phyloP scores from a whole-genome alignment of 2,113 vertebrate genomes.

The Delphinus delphis region DNA sequence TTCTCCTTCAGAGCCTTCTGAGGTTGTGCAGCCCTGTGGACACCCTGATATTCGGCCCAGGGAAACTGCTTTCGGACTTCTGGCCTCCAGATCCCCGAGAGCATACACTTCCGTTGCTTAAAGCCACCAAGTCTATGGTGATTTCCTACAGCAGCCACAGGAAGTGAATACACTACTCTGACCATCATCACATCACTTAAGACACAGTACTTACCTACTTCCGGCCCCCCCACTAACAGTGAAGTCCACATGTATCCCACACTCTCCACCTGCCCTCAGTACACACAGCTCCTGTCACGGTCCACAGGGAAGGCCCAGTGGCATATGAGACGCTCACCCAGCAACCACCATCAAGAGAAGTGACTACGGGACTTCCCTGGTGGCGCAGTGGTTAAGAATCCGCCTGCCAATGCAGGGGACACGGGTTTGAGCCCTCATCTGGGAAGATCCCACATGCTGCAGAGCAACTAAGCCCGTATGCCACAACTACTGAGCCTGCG shows the following conservation, averaged over 20 bases:
- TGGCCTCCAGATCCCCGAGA: neutral
- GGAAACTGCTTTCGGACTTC: neutral
- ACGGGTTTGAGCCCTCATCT: too few relatives aligned
- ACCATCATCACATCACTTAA: neutral
- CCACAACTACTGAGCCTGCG: too few relatives aligned
- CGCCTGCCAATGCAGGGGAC: too few relatives aligned
- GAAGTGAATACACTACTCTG: neutral
- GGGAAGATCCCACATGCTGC: too few relatives aligned
- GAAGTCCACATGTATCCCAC: fast-evolving
- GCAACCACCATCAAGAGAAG: neutral
- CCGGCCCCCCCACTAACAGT: fast-evolving
- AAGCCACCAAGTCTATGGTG: neutral
- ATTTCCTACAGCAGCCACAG: neutral
- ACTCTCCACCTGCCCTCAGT: neutral
- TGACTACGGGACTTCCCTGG: neutral
- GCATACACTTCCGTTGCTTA: neutral
- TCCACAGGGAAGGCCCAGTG: neutral
- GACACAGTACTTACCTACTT: neutral
- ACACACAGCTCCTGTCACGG: neutral
- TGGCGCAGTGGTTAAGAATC: too few relatives aligned
- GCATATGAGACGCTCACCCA: fast-evolving
- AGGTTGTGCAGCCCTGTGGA: neutral
- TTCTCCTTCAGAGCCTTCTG: neutral
- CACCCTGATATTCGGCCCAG: neutral
- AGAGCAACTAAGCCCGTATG: too few relatives aligned